Percentiles rank a stretch among this genome's conserved stretches.
Evolutionary conservation across 1,140 invertebrate species (phyloP).

Genomic region (Diorhabda carinulata): DNA sequence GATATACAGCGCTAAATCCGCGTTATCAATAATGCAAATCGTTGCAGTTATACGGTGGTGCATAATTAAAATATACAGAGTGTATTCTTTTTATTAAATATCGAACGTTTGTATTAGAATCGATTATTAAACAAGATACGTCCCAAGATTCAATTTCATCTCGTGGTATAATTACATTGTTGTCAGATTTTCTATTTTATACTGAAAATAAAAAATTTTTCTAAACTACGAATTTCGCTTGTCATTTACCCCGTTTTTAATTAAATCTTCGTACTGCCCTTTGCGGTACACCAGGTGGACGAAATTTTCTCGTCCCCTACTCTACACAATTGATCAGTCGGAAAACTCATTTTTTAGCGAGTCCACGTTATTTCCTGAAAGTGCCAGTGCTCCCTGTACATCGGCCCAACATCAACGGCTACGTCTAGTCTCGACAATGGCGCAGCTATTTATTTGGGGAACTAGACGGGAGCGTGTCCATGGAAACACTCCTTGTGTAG

Average conservation of each 20-base stretch:
- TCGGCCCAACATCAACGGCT: constrained; percentile 9
- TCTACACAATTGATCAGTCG: constrained; percentile 27
- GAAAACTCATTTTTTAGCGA: constrained; percentile 31
- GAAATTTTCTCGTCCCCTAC: constrained; percentile 8
- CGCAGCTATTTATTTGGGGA: constrained; percentile 14
- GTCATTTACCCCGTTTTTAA: constrained; percentile 7
- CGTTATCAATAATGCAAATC: no score
- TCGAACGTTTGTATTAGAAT: no score
- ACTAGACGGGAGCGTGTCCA: constrained; percentile 26
- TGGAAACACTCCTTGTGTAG: constrained; percentile 30
- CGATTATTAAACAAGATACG: no score
- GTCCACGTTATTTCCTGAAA: constrained; percentile 28
- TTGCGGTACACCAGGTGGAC: constrained; percentile 5
- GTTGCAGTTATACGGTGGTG: no score
- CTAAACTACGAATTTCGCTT: not conserved
- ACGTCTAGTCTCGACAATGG: constrained; percentile 10
- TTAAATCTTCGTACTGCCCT: not conserved
- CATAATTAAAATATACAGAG: no score
- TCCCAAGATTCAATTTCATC: no score
- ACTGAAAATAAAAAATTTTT: no score
- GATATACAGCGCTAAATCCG: no score
- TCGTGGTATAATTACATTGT: no score
- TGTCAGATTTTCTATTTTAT: no score
- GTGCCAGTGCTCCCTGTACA: constrained; percentile 24
- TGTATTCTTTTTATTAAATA: no score